These are phyloP conservation scores for Xerus inauris DNA, from an alignment of 2,113 vertebrate species.

Conservation along the genomic window DNA sequence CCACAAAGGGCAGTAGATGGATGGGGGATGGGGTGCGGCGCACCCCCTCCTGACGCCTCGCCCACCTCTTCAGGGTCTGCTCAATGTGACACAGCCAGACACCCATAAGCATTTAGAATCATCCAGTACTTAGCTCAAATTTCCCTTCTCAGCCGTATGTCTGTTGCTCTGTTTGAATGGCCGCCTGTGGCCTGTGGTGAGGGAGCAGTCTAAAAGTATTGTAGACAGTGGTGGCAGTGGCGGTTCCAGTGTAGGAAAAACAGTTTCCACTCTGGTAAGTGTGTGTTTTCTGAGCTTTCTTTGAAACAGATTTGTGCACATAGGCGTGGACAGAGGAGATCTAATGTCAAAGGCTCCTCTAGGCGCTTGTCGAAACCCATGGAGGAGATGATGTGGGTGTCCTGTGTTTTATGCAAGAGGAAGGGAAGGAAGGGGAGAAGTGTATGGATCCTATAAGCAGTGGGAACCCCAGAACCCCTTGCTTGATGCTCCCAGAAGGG, in stretches of 20 bases:
- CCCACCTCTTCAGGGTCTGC: not conserved
- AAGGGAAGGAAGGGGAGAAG: not conserved
- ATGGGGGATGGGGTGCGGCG: not conserved
- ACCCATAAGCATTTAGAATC: not conserved
- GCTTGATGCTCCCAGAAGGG: not conserved
- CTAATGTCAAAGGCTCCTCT: not conserved
- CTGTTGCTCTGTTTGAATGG: not conserved
- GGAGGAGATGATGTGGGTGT: not conserved
- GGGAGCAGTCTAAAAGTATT: not conserved
- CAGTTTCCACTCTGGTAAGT: not conserved
- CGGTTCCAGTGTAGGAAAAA: not conserved
- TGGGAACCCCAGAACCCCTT: not conserved
- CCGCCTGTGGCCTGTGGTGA: not conserved
- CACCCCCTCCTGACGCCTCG: not conserved
- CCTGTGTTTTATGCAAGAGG: not conserved
- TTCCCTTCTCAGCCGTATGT: not conserved
- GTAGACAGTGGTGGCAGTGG: not conserved
- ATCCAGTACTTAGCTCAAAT: not conserved
- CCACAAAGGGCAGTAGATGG: not conserved
- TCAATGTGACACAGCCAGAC: constrained; percentile 1
- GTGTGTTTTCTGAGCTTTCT: constrained; percentile 37
- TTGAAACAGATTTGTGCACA: not conserved
- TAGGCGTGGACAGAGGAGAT: not conserved
- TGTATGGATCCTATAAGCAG: not conserved
- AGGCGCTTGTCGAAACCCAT: not conserved